Conservation (phyloP, 2,113 vertebrate species). For the Ornithorhynchus anatinus region DNA sequence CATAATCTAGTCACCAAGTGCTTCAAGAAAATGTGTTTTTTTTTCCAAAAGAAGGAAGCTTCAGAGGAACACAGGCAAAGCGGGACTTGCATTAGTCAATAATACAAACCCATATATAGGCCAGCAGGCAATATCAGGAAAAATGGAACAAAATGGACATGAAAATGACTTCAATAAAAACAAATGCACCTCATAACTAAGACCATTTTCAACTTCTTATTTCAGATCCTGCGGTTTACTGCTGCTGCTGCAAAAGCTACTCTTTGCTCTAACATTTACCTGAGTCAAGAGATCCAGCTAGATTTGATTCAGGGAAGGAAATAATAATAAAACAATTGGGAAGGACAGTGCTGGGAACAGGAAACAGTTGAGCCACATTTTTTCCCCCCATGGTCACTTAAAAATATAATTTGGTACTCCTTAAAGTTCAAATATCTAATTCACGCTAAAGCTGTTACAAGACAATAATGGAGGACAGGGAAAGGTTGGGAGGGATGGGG, state of each 20-base stretch:
- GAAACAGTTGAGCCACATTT: neutral
- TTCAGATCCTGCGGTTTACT: neutral
- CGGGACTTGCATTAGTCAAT: too few species aligned
- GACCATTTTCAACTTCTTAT: neutral
- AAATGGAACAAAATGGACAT: neutral
- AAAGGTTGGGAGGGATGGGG: neutral
- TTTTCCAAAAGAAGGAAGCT: neutral
- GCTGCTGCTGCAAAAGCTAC: neutral
- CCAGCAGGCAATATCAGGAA: neutral
- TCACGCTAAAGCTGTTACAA: neutral
- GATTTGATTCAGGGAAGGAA: neutral
- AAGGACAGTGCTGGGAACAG: neutral
- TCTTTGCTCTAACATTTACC: neutral
- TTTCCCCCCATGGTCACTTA: neutral
- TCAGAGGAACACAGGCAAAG: neutral
- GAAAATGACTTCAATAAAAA: neutral
- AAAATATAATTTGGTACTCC: neutral
- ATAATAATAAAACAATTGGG: neutral
- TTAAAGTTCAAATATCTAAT: neutral
- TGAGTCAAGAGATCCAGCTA: neutral
- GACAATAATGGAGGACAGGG: neutral
- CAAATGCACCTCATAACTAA: neutral
- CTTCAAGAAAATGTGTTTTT: too few species aligned
- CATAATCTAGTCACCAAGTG: slow-evolving; percentile 11
- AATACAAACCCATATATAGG: too few species aligned